Evolutionary conservation across 2,113 vertebrate species (phyloP).

Genomic region (Nesogale talazaci): DNA sequence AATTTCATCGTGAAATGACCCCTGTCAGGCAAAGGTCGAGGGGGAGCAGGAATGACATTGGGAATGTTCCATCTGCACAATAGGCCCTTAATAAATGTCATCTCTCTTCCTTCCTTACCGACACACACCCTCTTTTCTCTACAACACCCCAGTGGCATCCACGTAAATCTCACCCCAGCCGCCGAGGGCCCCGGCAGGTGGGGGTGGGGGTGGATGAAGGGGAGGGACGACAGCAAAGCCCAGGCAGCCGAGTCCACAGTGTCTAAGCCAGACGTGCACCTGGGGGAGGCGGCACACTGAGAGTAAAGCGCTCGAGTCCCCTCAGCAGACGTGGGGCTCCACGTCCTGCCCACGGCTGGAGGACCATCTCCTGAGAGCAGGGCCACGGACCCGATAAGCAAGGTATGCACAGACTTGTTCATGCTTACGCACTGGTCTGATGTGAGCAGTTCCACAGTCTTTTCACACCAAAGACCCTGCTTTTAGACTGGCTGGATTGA

Average conservation of each 20-base stretch:
- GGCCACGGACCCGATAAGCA: background rate
- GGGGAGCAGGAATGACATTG: constrained; percentile 28
- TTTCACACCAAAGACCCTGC: no score
- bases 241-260: no score
- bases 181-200: background rate
- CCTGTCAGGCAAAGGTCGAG: background rate
- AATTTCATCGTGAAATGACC: background rate
- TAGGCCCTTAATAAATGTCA: constrained; percentile 57
- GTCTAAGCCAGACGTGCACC: no score
- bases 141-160: background rate
- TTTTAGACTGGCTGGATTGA: no score
- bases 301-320: background rate
- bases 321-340: background rate
- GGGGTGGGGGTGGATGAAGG: no score
- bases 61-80: constrained; percentile 55
- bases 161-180: constrained; percentile 40
- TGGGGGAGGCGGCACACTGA: rapidly evolving
- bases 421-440: no score
- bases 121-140: constrained; percentile 73
- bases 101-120: constrained; percentile 75
- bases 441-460: no score
- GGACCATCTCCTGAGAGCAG: background rate
- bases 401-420: no score
- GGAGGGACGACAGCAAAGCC: no score
- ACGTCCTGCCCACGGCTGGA: background rate